Base-by-base conservation (phyloP, 2,797 vertebrate genomes). In the Microctenopoma lineatum region DNA sequence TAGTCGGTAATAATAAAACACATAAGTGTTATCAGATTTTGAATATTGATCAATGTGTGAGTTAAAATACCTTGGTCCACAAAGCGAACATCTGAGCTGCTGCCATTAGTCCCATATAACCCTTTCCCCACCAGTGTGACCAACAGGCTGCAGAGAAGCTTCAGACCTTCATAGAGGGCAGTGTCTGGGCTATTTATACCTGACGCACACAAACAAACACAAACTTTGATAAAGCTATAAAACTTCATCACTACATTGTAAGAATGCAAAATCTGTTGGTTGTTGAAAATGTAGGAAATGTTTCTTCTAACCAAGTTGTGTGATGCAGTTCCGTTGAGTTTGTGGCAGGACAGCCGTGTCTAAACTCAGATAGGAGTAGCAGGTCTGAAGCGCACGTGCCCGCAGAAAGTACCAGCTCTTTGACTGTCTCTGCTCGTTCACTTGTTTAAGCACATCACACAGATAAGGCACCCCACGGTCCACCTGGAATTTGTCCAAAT, bases 331-430 rank as follows among this genome's bases (percentile, higher is more conserved):
- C 16, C 95, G 89, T 14, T 96, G 90, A 36, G 80, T 36, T 11
- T 79, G 75, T 0, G 90, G 81, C 45, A 99, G 89, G 3, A 39
- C 62, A 52, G 84, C 59, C 0, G 92, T 73, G 9, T 96, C 93
- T 8, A 98, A 88, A 78, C 83, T 91, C 26, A 98, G 93, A 85
- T 94, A 97, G 18, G 81, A 13, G 4, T 95, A 93, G 56, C 93
- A 91, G 26, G 90, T 84, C 72, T 96, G 95, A 10, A 98, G 90
- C 2, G 91, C 83, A 3, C 86, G 93, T 47, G 95, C 97, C 27
- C 94, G 93, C n/a, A 98, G 90, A 74, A 98, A 76, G 87, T 96
- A 97, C 96, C 96, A 98, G 73, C 86, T 92, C 76, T 96, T 97
- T 0, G 95, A 94, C 21, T 86, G 86, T 75, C 90, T 95, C 63